Percentiles rank a stretch among this genome's conserved stretches.
These are phyloP conservation scores for Terebella lapidaria DNA, from an alignment of 2,888 invertebrate species.

Conservation along the genomic window DNA sequence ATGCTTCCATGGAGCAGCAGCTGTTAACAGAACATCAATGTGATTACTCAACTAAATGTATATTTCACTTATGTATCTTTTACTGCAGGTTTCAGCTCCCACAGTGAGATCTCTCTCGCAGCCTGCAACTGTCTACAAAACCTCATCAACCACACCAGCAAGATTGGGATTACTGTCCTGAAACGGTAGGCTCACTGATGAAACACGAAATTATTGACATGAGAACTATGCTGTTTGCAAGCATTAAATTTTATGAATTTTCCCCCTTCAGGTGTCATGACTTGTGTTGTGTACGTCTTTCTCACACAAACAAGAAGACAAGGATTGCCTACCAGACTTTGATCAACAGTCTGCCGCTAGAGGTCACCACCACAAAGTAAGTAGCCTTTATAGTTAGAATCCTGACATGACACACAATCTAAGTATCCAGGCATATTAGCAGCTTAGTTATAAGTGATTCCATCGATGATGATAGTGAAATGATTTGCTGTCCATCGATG, in stretches of 20 bases:
- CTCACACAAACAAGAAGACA: constrained; percentile 35
- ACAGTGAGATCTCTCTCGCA: neutral
- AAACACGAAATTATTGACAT: too few relatives aligned
- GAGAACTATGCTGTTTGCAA: too few relatives aligned
- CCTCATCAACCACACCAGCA: neutral
- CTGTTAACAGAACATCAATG: too few relatives aligned
- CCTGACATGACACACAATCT: too few relatives aligned
- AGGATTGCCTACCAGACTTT: constrained; percentile 39
- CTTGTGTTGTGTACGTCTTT: constrained; percentile 46
- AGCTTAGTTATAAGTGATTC: too few relatives aligned
- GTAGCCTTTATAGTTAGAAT: neutral
- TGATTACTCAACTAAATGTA: too few relatives aligned
- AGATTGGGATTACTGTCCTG: neutral
- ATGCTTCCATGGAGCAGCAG: too few relatives aligned
- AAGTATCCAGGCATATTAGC: too few relatives aligned
- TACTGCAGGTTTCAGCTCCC: neutral
- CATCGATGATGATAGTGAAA: too few relatives aligned
- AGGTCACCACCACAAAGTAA: constrained; percentile 10
- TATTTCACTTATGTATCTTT: too few relatives aligned
- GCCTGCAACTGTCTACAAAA: neutral
- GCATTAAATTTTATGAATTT: neutral
- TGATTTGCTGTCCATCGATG: too few relatives aligned
- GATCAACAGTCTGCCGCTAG: constrained; percentile 39
- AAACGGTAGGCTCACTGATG: neutral
- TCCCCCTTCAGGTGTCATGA: constrained; percentile 33